Base-by-base conservation (phyloP, 1,140 invertebrate species). In the Wasmannia auropunctata region DNA sequence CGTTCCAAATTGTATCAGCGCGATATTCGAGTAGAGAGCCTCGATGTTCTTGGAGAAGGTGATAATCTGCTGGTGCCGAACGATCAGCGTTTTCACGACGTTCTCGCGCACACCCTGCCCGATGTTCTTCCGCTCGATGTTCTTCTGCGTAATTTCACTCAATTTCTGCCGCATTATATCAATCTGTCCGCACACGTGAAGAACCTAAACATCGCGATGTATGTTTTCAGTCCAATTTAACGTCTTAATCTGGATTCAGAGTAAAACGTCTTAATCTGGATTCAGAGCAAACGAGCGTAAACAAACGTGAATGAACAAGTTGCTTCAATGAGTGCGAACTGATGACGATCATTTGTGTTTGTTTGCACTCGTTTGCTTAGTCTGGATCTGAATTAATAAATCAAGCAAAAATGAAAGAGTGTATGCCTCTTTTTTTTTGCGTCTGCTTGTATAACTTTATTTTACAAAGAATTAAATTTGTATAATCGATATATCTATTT, bases 171-270 rank as follows among this genome's bases (percentile, higher is more conserved):
- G 67, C 2, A 83, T 28, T 74, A 72, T 58, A 4, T 83, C 79
- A 19, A 83, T 83, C n/a, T 83, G 79, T 5, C 79, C 79, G 14
- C 79, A 74, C 16, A 43, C 51, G 14, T 83, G 79, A 43, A 83
- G 51, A 74, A 83, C 51, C 79, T 83, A 34, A 58, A 74, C 25
- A 0, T 40, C 49, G 22, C 43, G 0, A 51, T 22, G n/a, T 16
- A n/a, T n/a, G 3, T 54, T 34, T 58, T n/a, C 8, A 31, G 10
- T 49, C 6, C 7, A 56, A 46, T 70, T 6, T 54, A 43, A 63
- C n/a, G 7, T 37, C 31, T 16, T 16, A 54, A 63, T 37, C 5
- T 74, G 1, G 25, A 51, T 46, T 54, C 8, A 46, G n/a, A n/a
- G n/a, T n/a, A n/a, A n/a, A n/a, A n/a, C n/a, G n/a, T n/a, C n/a